A percentile compares a stretch with the other conserved stretches of the same genome.
phyloP scores from a whole-genome alignment of 2,797 vertebrate genomes.

The Tapirus indicus region DNA sequence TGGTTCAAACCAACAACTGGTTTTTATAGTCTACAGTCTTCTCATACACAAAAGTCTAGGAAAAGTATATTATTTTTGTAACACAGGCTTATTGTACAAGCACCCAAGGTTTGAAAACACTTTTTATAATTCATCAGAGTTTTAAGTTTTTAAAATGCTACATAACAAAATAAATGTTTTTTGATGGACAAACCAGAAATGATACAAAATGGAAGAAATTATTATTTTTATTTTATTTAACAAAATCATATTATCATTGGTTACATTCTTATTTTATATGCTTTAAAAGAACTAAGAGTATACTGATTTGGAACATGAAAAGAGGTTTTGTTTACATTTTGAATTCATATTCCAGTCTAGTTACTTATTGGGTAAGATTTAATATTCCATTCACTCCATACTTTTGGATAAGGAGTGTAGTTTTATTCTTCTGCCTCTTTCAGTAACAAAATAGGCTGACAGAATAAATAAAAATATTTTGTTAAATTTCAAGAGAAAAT shows the following conservation, averaged over 20 bases:
- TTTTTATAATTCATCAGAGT: neutral
- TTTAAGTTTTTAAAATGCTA: neutral
- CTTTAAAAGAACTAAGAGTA: neutral
- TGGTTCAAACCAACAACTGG: neutral
- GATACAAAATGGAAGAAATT: neutral
- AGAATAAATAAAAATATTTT: constrained; percentile 70
- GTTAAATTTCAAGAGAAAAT: constrained; percentile 76
- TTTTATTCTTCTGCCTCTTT: constrained; percentile 58
- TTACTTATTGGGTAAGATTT: constrained; percentile 2
- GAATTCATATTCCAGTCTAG: neutral
- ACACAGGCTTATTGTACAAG: neutral
- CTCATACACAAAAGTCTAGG: neutral
- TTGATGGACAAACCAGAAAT: neutral
- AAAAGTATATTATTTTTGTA: neutral
- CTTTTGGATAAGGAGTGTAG: constrained; percentile 22
- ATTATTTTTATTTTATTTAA: neutral
- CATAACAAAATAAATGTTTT: neutral
- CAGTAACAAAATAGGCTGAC: constrained; percentile 57
- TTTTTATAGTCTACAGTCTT: neutral
- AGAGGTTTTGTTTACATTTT: neutral
- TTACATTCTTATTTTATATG: neutral
- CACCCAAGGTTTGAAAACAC: neutral
- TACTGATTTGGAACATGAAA: neutral
- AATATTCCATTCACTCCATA: constrained; percentile 36
- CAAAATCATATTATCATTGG: neutral